These are phyloP conservation scores for Ernsta delagoae DNA, from an alignment of 2,888 invertebrate species.

Conservation along the genomic window DNA sequence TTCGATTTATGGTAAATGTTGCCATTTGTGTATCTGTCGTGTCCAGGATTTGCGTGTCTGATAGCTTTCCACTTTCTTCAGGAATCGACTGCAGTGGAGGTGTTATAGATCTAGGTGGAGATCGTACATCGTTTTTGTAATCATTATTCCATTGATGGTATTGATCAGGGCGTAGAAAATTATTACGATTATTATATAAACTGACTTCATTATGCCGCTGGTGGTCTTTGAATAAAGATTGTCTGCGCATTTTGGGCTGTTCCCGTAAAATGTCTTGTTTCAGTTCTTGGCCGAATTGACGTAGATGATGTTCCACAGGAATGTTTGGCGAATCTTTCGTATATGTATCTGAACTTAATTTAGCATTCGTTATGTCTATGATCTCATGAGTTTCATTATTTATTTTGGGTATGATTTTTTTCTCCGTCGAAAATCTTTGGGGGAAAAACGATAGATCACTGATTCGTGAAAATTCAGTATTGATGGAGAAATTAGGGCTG, in stretches of 20 bases:
- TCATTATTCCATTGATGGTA: slow-evolving; percentile 68
- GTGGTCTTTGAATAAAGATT: slow-evolving; percentile 70
- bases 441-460: slow-evolving; percentile 77
- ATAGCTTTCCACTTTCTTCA: slow-evolving; percentile 74
- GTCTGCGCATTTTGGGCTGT: slow-evolving; percentile 66
- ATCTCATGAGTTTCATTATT: slow-evolving; percentile 69
- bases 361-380: slow-evolving; percentile 59
- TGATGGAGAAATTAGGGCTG: slow-evolving; percentile 78
- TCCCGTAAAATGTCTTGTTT: slow-evolving; percentile 58
- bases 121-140: slow-evolving; percentile 54
- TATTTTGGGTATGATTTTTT: slow-evolving; percentile 62
- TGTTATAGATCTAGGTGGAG: slow-evolving; percentile 71
- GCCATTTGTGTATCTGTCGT: slow-evolving; percentile 61
- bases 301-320: slow-evolving; percentile 55
- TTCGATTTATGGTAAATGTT: slow-evolving; percentile 75
- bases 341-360: slow-evolving; percentile 79
- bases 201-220: slow-evolving; percentile 56
- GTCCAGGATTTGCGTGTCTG: slow-evolving; percentile 63
- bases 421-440: slow-evolving; percentile 76
- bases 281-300: slow-evolving; percentile 53
- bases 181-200: slow-evolving; percentile 50
- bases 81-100: slow-evolving; percentile 78
- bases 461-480: slow-evolving; percentile 77
- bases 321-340: slow-evolving; percentile 79
- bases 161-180: slow-evolving; percentile 53